phyloP scores from a whole-genome alignment of 2,797 vertebrate species.

The Chelon auratus region DNA sequence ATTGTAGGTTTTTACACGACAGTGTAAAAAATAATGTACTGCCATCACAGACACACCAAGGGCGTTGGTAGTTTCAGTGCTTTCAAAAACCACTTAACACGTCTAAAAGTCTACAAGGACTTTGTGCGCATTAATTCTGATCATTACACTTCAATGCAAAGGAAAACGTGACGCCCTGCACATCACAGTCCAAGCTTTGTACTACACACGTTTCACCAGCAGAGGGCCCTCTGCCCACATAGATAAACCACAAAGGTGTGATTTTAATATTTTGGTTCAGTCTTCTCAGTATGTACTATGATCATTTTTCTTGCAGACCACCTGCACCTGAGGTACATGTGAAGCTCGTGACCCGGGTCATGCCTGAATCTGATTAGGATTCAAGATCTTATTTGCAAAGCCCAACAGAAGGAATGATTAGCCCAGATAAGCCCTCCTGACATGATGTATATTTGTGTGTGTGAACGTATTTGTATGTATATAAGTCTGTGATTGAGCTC shows the following conservation, averaged over 20 bases:
- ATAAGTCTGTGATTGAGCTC: background rate
- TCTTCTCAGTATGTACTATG: too few species aligned
- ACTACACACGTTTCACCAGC: constrained; percentile 12
- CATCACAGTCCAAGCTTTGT: background rate
- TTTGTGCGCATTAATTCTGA: background rate
- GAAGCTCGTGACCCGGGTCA: background rate
- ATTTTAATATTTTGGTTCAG: too few species aligned
- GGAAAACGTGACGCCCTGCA: background rate
- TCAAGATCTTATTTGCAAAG: background rate
- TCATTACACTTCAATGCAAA: background rate
- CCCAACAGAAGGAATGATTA: background rate
- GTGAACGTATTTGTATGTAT: background rate
- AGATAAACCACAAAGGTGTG: too few species aligned
- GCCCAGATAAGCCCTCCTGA: background rate
- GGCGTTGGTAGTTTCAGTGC: too few species aligned
- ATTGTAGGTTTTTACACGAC: background rate
- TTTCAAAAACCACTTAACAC: too few species aligned
- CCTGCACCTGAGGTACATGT: background rate
- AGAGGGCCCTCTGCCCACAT: constrained; percentile 33
- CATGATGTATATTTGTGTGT: background rate
- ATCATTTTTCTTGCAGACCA: background rate
- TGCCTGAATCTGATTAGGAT: background rate
- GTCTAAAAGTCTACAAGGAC: too few species aligned
- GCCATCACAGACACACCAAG: background rate
- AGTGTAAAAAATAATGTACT: background rate